Evolutionary conservation across 2,888 invertebrate species (phyloP), one percentile per base, ranked within the genome.

Genomic region (Nymphalis c-album): DNA sequence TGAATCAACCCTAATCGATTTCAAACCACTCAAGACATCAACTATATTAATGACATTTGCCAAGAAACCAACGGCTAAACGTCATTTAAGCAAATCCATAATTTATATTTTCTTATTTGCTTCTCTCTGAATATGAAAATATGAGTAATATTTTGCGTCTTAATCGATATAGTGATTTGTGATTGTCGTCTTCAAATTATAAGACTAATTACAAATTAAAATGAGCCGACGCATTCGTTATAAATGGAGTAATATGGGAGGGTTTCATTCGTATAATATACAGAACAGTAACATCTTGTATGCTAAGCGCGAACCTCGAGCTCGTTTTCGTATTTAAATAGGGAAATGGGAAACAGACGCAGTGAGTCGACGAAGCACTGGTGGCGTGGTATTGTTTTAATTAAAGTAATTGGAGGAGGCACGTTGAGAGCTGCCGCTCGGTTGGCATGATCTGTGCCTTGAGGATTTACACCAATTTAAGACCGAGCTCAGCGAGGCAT

Each of bases 351-450:
- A 91, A 90, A 90, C 91, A 90, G 88, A 87, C 85, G 85, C 90
- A 85, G 86, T 85, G 89, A 90, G 87, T 88, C 90, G 88, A 87
- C 89, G 90, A 83, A 88, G 86, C 86, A 85, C 85, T 89, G 87
- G 85, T 88, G 84, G 85, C 88, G 85, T 86, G 87, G 88, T 91
- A 90, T 91, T 91, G 91, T 91, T 91, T 91, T 92, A 92, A 91
- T 92, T 92, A 92, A 92, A 91, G 90, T 92, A 92, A 91, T 92
- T 92, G 91, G 91, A 90, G 89, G 88, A 91, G 90, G 88, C 88
- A 88, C 88, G 87, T 85, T 80, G 88, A 88, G 91, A 84, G 87
- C 87, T 83, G 84, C 79, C 86, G 85, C 86, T 87, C 86, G 85
- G 85, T 83, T 83, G 86, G 84, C 85, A 87, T 91, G 90, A 91